Conservation (phyloP, 2,888 invertebrate genomes). For the Hemistola chrysoprasaria region DNA sequence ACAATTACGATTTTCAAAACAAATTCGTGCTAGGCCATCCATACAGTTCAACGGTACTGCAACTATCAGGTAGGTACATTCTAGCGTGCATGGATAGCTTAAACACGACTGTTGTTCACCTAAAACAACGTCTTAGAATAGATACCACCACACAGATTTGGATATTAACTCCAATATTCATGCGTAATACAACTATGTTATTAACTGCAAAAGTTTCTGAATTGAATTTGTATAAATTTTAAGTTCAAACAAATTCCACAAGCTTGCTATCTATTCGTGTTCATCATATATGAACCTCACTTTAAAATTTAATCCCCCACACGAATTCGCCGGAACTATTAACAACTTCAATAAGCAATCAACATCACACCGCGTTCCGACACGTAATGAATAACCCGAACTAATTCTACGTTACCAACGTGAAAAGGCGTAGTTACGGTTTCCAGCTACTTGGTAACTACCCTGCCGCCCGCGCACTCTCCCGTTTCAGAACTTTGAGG, state of each 20-base stretch:
- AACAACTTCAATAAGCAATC: conserved; percentile 64
- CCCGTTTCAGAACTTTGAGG: conserved; percentile 22
- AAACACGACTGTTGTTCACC: no score
- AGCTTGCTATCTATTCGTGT: conserved; percentile 5
- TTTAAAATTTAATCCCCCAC: conserved; percentile 32
- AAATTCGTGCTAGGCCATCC: no score
- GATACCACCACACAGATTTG: no score
- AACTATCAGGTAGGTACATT: no score
- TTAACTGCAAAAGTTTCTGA: no score
- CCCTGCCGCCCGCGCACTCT: conserved; percentile 36
- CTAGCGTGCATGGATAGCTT: no score
- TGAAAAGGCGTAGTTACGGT: conserved; percentile 55
- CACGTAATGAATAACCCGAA: conserved; percentile 61
- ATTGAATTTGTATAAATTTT: neutral
- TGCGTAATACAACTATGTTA: no score
- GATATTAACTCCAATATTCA: no score
- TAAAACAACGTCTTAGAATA: no score
- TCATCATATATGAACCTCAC: conserved; percentile 8
- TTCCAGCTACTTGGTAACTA: conserved; percentile 38
- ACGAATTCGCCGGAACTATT: conserved; percentile 49
- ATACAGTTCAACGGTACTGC: no score
- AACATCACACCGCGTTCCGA: conserved; percentile 55
- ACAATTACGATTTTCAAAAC: no score
- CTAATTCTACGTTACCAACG: conserved; percentile 60
- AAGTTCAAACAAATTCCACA: neutral